A percentile compares a stretch with the other conserved stretches of the same genome.
Conservation (phyloP, 2,888 invertebrate genomes). For the Ormyrus labotus region DNA sequence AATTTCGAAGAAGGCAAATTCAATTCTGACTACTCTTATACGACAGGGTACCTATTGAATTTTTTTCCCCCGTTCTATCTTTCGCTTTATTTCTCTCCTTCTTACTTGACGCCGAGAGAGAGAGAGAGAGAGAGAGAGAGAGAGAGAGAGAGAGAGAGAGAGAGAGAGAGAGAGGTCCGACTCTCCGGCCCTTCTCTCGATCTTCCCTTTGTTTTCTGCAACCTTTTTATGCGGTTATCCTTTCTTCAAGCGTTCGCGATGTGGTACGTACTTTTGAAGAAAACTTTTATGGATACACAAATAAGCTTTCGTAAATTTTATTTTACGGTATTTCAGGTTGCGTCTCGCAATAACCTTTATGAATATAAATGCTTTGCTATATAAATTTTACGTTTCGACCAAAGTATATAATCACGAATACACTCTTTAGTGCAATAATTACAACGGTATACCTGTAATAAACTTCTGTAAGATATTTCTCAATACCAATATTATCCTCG, state of each 20-base stretch:
- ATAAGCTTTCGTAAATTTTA: too few relatives aligned
- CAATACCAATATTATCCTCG: too few relatives aligned
- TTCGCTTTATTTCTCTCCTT: conserved; percentile 2
- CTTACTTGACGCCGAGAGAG: not conserved
- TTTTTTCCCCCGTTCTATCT: conserved; percentile 1
- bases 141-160: too few relatives aligned
- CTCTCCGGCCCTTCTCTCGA: not conserved
- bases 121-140: too few relatives aligned
- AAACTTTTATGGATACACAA: too few relatives aligned
- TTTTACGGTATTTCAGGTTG: too few relatives aligned
- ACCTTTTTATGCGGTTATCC: not conserved
- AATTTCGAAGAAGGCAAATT: conserved; percentile 15
- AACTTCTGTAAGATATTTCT: too few relatives aligned
- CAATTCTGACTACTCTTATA: conserved; percentile 13
- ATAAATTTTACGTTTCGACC: not conserved
- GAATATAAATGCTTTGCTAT: not conserved
- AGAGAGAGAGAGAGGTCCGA: not conserved
- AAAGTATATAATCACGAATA: too few relatives aligned
- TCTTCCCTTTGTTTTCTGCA: not conserved
- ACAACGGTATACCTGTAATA: too few relatives aligned
- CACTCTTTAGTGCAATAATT: too few relatives aligned
- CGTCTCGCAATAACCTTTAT: too few relatives aligned
- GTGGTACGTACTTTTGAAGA: too few relatives aligned
- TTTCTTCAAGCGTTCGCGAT: not conserved
- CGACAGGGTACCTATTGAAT: conserved; percentile 20